Percentiles rank a stretch among this genome's conserved stretches.
phyloP scores from a whole-genome alignment of 2,888 invertebrate species.

The Lasioglossum marginatum region DNA sequence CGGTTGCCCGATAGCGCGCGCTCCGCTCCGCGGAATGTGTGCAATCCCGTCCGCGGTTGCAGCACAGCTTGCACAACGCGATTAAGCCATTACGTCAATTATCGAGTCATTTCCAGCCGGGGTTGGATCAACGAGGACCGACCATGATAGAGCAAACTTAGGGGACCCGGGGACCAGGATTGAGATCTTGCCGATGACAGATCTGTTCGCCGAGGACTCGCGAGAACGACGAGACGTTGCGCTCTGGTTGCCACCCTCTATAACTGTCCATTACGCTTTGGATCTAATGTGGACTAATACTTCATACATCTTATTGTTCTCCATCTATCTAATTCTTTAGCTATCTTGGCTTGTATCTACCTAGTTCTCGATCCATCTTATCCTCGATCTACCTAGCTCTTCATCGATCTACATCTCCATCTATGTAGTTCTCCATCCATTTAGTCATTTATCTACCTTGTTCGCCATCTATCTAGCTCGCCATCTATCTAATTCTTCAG shows the following conservation, averaged over 20 bases:
- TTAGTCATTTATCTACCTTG: no score
- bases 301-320: no score
- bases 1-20: constrained; percentile 7
- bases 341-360: no score
- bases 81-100: constrained; percentile 37
- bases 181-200: neutral
- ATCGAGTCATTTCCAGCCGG: constrained; percentile 19
- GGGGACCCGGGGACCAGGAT: neutral
- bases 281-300: no score
- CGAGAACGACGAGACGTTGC: constrained; percentile 54
- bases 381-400: no score
- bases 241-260: constrained; percentile 65
- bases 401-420: no score
- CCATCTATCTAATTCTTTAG: no score
- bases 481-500: no score
- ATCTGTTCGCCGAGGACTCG: neutral
- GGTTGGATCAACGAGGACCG: neutral
- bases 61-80: constrained; percentile 27
- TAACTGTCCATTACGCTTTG: constrained; percentile 60
- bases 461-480: no score
- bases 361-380: no score
- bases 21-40: constrained; percentile 37
- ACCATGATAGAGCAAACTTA: neutral
- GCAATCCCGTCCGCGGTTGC: constrained; percentile 36
- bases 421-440: no score